Base-by-base conservation (phyloP, 2,797 vertebrate species). In the Hyperoplus immaculatus region DNA sequence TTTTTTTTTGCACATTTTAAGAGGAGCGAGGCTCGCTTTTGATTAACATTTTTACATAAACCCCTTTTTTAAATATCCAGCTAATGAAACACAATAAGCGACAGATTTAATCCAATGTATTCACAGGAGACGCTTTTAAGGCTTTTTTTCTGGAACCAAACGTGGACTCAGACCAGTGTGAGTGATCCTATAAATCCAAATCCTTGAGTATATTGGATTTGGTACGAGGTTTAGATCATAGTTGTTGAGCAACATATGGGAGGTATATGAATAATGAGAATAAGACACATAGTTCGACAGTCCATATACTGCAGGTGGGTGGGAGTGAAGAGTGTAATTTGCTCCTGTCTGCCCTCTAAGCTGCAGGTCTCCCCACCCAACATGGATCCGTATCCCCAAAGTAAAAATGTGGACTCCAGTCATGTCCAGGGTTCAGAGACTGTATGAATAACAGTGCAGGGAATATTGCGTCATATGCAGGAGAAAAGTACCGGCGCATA, bases 171-270 rank as follows among this genome's bases (percentile, higher is more conserved):
- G 21, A 55, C 45, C 18, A 57, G 16, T 3, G 8, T 21, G 11
- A 36, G 8, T 21, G 11, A 36, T 61, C 6, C 42, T 13, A 14
- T 49, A 2, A 63, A 56, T 72, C 11, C 12, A 64, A 54, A 67
- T 21, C 1, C 7, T 61, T 59, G 51, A 0, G 5, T 39, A 12
- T 53, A 10, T 29, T 5, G 12, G 18, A 21, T 29, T 15, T 46
- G 11, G 6, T 61, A 14, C 1, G 15, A 39, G 3, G 16, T 72
- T 69, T 36, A 13, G 43, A 64, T 71, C 4, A 38, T 53, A 56
- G 18, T 39, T 58, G 12, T 69, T 8, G 18, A 80, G 60, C 29
- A 69, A 53, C 61, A 82, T 77, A 84, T 74, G 62, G 70, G 55
- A 79, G 36, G 54, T 58, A 76, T 46, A 42, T 59, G n/a, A 66